phyloP scores from a whole-genome alignment of 2,113 vertebrate genomes.

The Delphinapterus leucas region DNA sequence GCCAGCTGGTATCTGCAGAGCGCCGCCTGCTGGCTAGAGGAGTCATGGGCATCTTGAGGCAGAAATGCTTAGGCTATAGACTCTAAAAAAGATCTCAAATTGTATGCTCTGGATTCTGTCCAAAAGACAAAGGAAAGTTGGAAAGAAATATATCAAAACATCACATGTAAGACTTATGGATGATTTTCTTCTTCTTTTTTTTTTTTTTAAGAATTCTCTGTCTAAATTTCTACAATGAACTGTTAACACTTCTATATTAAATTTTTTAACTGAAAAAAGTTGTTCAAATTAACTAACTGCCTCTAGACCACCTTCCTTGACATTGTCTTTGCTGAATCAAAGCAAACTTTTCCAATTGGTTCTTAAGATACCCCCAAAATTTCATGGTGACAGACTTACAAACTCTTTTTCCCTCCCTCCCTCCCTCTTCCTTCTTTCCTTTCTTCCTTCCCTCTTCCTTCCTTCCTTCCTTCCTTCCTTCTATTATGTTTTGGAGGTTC shows the following conservation, averaged over 20 bases:
- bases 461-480: background rate
- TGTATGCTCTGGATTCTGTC: background rate
- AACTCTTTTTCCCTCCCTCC: too few species aligned
- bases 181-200: background rate
- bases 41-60: background rate
- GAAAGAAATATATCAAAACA: slow-evolving; percentile 23
- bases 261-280: slow-evolving; percentile 4
- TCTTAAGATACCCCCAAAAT: background rate
- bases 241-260: background rate
- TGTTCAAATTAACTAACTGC: background rate
- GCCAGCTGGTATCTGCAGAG: background rate
- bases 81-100: background rate
- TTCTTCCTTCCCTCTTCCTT: background rate
- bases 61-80: background rate
- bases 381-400: background rate
- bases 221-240: slow-evolving; percentile 2
- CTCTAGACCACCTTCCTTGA: background rate
- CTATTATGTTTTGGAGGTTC: background rate
- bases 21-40: background rate
- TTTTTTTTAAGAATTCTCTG: slow-evolving; percentile 15
- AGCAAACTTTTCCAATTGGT: background rate
- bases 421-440: background rate
- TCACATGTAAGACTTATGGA: background rate
- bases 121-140: background rate
- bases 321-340: slow-evolving; percentile 25